phyloP scores from a whole-genome alignment of 2,888 invertebrate genomes.

The Spodoptera littoralis region DNA sequence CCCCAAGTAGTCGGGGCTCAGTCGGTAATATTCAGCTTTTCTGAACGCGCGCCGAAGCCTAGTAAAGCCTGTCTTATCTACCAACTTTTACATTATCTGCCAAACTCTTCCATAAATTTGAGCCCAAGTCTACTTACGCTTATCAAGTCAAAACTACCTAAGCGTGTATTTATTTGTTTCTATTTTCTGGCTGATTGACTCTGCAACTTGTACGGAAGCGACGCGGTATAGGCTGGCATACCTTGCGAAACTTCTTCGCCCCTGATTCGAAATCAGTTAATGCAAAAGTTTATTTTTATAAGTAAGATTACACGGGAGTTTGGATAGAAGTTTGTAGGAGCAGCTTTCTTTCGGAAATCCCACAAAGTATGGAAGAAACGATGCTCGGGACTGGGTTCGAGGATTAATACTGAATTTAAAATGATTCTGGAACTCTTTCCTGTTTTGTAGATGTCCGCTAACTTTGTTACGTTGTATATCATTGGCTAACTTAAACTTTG shows the following conservation, averaged over 20 bases:
- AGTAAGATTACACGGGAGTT: conserved; percentile 88
- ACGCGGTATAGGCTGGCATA: conserved; percentile 75
- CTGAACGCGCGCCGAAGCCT: conserved; percentile 69
- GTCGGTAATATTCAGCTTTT: conserved; percentile 74
- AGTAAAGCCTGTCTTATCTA: conserved; percentile 82
- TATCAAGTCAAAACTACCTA: conserved; percentile 86
- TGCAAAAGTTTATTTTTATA: conserved; percentile 90
- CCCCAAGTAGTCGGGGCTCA: conserved; percentile 63
- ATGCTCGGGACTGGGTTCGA: conserved; percentile 76
- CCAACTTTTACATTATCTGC: conserved; percentile 85
- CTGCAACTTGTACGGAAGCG: conserved; percentile 76
- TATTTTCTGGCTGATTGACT: conserved; percentile 86
- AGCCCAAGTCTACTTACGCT: conserved; percentile 80
- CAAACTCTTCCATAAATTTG: conserved; percentile 83
- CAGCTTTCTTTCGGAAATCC: conserved; percentile 86
- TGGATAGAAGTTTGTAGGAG: conserved; percentile 82
- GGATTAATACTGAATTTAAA: conserved; percentile 87
- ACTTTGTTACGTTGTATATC: conserved; percentile 75
- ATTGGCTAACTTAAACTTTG: conserved; percentile 69
- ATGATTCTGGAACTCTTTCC: conserved; percentile 79
- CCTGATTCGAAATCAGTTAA: conserved; percentile 89
- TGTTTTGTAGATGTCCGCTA: conserved; percentile 73
- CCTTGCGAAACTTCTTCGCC: conserved; percentile 79
- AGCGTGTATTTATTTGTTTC: conserved; percentile 86
- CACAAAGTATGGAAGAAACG: conserved; percentile 83